A percentile compares a stretch with the other conserved stretches of the same genome.
These are phyloP conservation scores for Takifugu ocellatus DNA, from an alignment of 2,797 vertebrate species.

Conservation along the genomic window DNA sequence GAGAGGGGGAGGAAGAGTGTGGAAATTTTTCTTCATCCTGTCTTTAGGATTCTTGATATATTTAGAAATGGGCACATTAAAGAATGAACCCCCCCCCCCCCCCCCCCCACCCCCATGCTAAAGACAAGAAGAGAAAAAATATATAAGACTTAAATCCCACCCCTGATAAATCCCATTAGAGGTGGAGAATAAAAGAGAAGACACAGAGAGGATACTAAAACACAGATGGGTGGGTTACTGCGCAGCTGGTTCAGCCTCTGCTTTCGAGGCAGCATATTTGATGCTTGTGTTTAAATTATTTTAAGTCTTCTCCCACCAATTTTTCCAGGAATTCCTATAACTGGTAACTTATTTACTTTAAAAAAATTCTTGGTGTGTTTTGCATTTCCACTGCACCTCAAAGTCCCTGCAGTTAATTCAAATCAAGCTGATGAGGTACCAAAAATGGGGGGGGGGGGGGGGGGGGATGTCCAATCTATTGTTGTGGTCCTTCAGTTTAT, in stretches of 20 bases:
- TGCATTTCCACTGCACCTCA: no score
- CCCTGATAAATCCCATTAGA: constrained; percentile 66
- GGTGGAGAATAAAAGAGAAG: constrained; percentile 29
- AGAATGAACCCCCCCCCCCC: constrained; percentile 36
- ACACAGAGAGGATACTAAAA: constrained; percentile 25
- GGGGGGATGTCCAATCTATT: no score
- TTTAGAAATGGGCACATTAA: constrained; percentile 67
- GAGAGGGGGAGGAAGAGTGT: constrained; percentile 6
- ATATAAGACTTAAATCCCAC: constrained; percentile 42
- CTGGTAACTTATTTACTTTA: no score
- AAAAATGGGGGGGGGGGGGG: no score
- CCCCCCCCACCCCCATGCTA: constrained; percentile 30
- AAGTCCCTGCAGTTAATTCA: no score
- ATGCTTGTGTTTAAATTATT: constrained; percentile 23
- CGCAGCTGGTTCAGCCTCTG: constrained; percentile 44
- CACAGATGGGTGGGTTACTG: constrained; percentile 42
- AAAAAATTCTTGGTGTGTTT: no score
- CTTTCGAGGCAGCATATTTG: constrained; percentile 5
- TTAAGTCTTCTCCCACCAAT: constrained; percentile 2
- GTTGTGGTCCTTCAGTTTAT: no score
- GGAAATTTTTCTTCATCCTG: constrained; percentile 13
- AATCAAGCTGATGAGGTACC: no score
- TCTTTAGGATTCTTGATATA: constrained; percentile 70
- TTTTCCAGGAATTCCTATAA: no score
- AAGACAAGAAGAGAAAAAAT: constrained; percentile 18